phyloP scores from a whole-genome alignment of 2,888 invertebrate genomes.

The Macrosoma leucophasiata region DNA sequence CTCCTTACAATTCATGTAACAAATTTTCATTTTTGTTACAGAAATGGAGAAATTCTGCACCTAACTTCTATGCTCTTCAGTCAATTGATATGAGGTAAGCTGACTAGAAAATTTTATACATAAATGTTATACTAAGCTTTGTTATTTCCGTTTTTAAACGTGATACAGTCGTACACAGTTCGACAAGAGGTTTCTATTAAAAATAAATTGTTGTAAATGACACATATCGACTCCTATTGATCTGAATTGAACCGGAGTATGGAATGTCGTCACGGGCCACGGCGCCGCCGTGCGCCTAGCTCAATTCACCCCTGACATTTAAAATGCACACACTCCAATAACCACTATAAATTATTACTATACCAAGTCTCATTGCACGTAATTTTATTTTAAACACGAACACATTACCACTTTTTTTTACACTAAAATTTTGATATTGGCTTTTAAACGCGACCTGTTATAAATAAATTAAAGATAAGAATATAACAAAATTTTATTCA shows the following conservation, averaged over 20 bases:
- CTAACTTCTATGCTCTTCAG: conserved; percentile 63
- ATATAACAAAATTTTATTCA: conserved; percentile 32
- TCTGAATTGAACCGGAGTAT: conserved; percentile 44
- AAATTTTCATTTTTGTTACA: conserved; percentile 38
- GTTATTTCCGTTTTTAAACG: too few relatives aligned
- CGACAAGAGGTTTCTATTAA: conserved; percentile 28
- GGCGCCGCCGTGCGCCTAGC: conserved; percentile 35
- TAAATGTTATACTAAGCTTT: background rate
- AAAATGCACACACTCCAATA: conserved; percentile 24
- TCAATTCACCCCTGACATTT: conserved; percentile 55
- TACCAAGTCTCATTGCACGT: too few relatives aligned
- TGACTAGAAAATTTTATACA: conserved; percentile 10
- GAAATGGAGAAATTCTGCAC: conserved; percentile 71
- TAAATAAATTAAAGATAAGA: too few relatives aligned
- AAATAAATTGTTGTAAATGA: conserved; percentile 57
- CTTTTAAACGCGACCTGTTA: too few relatives aligned
- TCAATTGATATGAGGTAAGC: conserved; percentile 63
- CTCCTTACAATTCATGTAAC: too few relatives aligned
- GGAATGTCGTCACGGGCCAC: conserved; percentile 36
- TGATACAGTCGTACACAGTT: too few relatives aligned
- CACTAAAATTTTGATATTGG: too few relatives aligned
- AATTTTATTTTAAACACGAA: too few relatives aligned
- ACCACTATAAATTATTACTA: too few relatives aligned
- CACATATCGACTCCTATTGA: conserved; percentile 59
- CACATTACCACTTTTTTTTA: too few relatives aligned